Evolutionary conservation across 2,113 vertebrate species (phyloP).

Genomic region (Gallinago jamesoni): DNA sequence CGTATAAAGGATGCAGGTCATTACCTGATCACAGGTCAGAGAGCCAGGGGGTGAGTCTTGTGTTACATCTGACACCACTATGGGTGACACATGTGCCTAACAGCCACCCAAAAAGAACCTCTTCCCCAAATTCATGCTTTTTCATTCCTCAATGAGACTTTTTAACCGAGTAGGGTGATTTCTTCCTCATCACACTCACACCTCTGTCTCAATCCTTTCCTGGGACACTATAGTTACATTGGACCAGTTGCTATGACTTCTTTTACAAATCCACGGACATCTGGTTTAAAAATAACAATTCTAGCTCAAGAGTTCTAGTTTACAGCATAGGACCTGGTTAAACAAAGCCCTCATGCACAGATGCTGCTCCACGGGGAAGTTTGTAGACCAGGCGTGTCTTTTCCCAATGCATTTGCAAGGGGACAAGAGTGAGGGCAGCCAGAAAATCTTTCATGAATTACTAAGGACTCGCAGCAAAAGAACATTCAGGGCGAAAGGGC

Average conservation of each 20-base stretch:
- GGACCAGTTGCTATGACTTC: fast-evolving
- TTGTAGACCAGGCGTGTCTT: fast-evolving
- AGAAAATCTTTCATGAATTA: not conserved
- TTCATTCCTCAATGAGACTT: not conserved
- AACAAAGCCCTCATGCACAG: fast-evolving
- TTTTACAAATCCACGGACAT: fast-evolving
- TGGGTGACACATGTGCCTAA: fast-evolving
- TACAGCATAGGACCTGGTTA: fast-evolving
- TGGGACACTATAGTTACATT: fast-evolving
- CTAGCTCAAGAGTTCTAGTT: not conserved
- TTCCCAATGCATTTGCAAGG: fast-evolving
- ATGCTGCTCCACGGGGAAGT: fast-evolving
- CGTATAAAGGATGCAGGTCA: fast-evolving
- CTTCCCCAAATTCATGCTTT: not conserved
- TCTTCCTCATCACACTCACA: fast-evolving
- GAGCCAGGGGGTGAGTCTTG: not conserved
- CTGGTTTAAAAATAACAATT: not conserved
- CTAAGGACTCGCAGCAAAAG: not conserved
- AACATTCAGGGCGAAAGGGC: fast-evolving
- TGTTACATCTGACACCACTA: fast-evolving
- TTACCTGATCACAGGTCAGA: not conserved
- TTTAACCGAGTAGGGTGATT: fast-evolving
- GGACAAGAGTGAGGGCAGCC: not conserved
- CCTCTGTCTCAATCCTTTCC: fast-evolving
- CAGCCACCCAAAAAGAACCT: not conserved